Percentiles rank a stretch among this genome's conserved stretches.
phyloP scores from a whole-genome alignment of 2,888 invertebrate species.

The Scrobipalpa costella region DNA sequence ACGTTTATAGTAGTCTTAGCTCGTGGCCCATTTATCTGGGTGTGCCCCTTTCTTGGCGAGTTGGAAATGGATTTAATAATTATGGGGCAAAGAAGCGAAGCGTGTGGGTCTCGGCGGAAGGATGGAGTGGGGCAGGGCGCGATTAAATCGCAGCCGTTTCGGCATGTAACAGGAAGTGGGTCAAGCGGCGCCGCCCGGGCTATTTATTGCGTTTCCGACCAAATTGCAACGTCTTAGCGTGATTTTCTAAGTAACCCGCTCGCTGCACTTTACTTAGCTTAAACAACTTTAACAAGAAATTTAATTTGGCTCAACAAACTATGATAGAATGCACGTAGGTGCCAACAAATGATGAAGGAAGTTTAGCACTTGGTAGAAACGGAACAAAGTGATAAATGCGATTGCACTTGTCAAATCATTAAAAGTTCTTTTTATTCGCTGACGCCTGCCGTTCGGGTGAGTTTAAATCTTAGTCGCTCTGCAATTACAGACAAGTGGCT shows the following conservation, averaged over 20 bases:
- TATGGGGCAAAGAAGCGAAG: slow-evolving; percentile 72
- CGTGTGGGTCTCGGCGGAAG: slow-evolving; percentile 71
- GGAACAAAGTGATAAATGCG: neutral
- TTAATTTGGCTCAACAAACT: neutral
- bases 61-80: slow-evolving; percentile 74
- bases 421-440: slow-evolving; percentile 75
- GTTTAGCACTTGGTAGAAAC: neutral
- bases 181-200: slow-evolving; percentile 74
- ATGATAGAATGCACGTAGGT: neutral
- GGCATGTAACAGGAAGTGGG: slow-evolving; percentile 79
- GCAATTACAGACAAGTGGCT: slow-evolving; percentile 80
- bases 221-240: slow-evolving; percentile 67
- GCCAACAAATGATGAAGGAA: neutral
- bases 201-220: slow-evolving; percentile 77
- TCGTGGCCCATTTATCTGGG: slow-evolving; percentile 36
- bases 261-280: slow-evolving; percentile 4
- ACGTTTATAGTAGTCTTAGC: slow-evolving; percentile 20
- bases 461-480: slow-evolving; percentile 74
- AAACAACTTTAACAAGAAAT: neutral
- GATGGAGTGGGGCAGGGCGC: slow-evolving; percentile 69
- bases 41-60: slow-evolving; percentile 62
- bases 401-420: slow-evolving; percentile 53
- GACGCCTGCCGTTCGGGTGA: slow-evolving; percentile 63
- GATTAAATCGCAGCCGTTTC: slow-evolving; percentile 79
- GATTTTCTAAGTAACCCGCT: slow-evolving; percentile 11